Conservation (phyloP, 2,113 vertebrate species). For the Ailurus styani region DNA sequence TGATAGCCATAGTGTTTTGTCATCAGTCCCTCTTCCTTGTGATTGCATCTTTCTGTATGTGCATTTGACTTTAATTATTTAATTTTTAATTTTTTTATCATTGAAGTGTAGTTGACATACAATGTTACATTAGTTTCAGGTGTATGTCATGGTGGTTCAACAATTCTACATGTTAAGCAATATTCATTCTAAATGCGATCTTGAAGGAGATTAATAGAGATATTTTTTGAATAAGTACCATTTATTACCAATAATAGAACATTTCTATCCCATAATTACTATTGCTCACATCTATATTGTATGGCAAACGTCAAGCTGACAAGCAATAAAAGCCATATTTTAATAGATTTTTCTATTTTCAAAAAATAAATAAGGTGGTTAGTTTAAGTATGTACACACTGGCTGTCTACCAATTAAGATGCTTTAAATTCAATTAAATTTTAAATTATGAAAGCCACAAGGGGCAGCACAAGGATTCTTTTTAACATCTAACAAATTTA, state of each 20-base stretch:
- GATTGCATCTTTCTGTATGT: background rate
- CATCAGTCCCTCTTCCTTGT: background rate
- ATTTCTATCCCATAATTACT: background rate
- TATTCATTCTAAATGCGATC: background rate
- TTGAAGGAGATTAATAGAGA: background rate
- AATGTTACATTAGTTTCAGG: background rate
- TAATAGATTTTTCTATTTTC: background rate
- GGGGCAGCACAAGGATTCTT: background rate
- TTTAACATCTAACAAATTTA: background rate
- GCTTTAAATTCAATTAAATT: background rate
- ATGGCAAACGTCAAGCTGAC: background rate
- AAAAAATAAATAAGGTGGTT: background rate
- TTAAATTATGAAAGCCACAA: conserved; percentile 16
- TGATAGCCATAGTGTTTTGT: background rate
- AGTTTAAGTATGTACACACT: background rate
- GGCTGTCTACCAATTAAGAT: background rate
- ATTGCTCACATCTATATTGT: background rate
- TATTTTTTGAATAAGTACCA: background rate
- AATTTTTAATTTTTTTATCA: background rate
- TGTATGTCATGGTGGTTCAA: background rate
- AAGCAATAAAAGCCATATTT: background rate
- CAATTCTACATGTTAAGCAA: background rate
- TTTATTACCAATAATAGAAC: background rate
- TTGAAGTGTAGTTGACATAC: background rate
- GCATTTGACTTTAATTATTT: background rate